Evolutionary conservation across 2,888 invertebrate genomes (phyloP), one percentile per base, ranked within the genome.

Genomic region (Isoperla grammatica): DNA sequence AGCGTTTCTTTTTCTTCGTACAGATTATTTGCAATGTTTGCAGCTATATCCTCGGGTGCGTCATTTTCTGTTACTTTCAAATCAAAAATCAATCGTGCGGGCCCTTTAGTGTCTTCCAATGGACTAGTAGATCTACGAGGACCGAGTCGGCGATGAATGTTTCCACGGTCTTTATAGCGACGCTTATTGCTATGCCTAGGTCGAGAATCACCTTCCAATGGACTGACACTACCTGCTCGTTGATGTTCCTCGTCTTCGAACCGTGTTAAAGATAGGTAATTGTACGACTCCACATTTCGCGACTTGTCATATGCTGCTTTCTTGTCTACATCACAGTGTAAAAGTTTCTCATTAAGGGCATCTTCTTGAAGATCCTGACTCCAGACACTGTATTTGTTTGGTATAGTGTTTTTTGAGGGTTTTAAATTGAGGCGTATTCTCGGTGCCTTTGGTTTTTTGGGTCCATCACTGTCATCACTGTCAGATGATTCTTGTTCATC

Each of bases 321-420:
- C 69, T 85, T 83, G 15, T 48, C 60, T 9, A 92, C 90, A 73
- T 87, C 88, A 74, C 89, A 89, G 43, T 83, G 83, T 11, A 84
- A 83, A 76, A 93, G 81, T 67, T 88, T 86, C 71, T 90, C 87
- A 22, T 87, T 85, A 56, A 93, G 74, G 0, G 87, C 79, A 66
- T 91, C 90, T 71, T 92, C 91, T 76, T 90, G 84, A n/a, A 80
- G 73, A 63, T 80, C 79, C 1, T 76, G 75, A 65, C 81, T 78
- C 92, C 92, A 93, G 65, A 92, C 81, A 72, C 88, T 87, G 69
- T 90, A 90, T 72, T 86, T 86, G 4, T 15, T 20, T 4, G 53
- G 53, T 2, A 53, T 37, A n/a, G 39, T 19, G 2, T 20, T 6
- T 17, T 35, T 15, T 4, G 12, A 19, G 1, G 53, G 53, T 8